phyloP scores from a whole-genome alignment of 2,113 vertebrate species.

The Myrmecophaga tridactyla region DNA sequence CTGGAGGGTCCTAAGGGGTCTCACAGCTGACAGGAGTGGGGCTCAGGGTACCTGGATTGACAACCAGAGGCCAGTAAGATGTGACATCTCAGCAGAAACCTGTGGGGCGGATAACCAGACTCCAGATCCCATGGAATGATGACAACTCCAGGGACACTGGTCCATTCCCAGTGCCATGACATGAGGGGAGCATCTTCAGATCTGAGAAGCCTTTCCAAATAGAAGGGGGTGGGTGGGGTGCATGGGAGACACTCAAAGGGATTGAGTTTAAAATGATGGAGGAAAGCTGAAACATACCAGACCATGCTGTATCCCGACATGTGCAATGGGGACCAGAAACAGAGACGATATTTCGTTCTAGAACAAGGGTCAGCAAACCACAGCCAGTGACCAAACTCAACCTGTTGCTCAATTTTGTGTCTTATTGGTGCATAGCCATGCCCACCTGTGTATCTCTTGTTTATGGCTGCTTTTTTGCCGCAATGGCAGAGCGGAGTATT shows the following conservation, averaged over 20 bases:
- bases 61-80: not conserved
- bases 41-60: not conserved
- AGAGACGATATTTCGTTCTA: not conserved
- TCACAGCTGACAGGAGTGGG: not conserved
- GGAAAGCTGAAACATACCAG: not conserved
- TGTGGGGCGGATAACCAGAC: not conserved
- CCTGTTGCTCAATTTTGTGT: no score
- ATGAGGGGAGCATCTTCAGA: not conserved
- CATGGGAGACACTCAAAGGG: not conserved
- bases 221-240: not conserved
- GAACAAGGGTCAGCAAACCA: not conserved
- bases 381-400: rapidly evolving
- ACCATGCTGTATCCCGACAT: not conserved
- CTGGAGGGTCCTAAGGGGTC: not conserved
- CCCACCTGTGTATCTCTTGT: no score
- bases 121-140: no score
- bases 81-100: not conserved
- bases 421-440: not conserved
- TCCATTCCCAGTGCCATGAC: not conserved
- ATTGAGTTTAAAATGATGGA: not conserved
- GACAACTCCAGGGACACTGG: not conserved
- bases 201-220: not conserved
- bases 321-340: not conserved
- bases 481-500: not conserved
- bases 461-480: not conserved